Evolutionary conservation across 2,888 invertebrate species (phyloP).

Genomic region (Drosophila borborema): DNA sequence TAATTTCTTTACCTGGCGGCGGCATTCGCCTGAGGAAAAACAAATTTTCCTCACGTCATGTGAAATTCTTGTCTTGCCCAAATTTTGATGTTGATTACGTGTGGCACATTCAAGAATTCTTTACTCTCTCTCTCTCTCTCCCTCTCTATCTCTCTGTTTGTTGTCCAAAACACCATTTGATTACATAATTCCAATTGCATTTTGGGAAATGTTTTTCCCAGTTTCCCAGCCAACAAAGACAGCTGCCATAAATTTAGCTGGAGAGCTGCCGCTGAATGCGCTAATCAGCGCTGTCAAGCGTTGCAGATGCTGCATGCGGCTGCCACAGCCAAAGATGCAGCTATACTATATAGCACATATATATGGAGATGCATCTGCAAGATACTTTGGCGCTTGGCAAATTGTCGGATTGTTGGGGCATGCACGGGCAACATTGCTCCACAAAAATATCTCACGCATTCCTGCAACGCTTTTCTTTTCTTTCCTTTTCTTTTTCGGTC

Average conservation of each 20-base stretch:
- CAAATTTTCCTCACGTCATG: conserved; percentile 65
- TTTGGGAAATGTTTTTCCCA: conserved; percentile 22
- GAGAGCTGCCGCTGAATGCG: conserved; percentile 31
- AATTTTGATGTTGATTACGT: conserved; percentile 43
- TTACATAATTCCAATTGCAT: conserved; percentile 63
- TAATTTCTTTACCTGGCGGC: conserved; percentile 62
- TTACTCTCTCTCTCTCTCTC: not conserved
- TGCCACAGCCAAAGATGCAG: conserved; percentile 10
- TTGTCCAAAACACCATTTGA: conserved; percentile 58
- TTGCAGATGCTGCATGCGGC: conserved; percentile 17
- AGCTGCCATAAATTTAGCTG: conserved; percentile 65
- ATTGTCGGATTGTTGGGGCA: conserved; percentile 56
- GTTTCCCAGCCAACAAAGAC: conserved; percentile 26
- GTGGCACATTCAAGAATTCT: conserved; percentile 47
- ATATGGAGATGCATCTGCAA: conserved; percentile 4
- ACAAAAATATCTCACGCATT: conserved; percentile 69
- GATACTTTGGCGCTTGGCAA: conserved; percentile 48
- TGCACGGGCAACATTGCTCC: conserved; percentile 19
- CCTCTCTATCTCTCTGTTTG: conserved; percentile 5
- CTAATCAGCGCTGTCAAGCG: conserved; percentile 70
- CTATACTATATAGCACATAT: conserved; percentile 6
- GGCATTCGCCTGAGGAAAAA: conserved; percentile 36
- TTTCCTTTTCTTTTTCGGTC: conserved; percentile 26
- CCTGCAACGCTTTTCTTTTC: conserved; percentile 31
- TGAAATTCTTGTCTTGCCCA: conserved; percentile 41